phyloP scores from a whole-genome alignment of 37 sponge, comb jelly and placozoan species.

The Spongia lamella region DNA sequence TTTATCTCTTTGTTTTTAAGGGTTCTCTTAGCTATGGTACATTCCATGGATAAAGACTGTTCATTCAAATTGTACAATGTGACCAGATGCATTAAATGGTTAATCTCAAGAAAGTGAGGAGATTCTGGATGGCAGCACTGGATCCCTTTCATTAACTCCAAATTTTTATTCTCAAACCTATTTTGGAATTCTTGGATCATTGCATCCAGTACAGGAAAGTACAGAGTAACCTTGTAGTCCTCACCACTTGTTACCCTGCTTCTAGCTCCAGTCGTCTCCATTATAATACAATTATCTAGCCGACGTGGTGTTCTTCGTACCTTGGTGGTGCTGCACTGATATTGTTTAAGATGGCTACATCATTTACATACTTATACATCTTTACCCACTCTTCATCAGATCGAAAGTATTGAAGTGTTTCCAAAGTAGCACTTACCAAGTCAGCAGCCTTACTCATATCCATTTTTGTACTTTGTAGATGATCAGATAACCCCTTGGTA shows the following conservation, averaged over 20 bases:
- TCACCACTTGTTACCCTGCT: neutral
- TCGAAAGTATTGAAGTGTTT: constrained; percentile 15
- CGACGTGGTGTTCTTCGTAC: constrained; percentile 14
- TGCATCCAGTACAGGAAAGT: constrained; percentile 28
- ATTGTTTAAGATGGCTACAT: constrained; percentile 21
- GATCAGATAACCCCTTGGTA: constrained; percentile 57
- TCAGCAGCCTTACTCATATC: constrained; percentile 41
- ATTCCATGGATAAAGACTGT: too few relatives aligned
- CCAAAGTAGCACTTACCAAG: constrained; percentile 25
- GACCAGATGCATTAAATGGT: too few relatives aligned
- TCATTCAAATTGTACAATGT: too few relatives aligned
- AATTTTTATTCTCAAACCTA: too few relatives aligned
- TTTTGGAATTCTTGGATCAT: too few relatives aligned
- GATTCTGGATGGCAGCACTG: too few relatives aligned
- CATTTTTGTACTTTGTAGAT: constrained; percentile 41
- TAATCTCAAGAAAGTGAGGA: too few relatives aligned
- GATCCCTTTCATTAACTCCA: too few relatives aligned
- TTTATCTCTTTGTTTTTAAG: too few relatives aligned
- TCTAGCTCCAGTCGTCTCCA: constrained; percentile 33
- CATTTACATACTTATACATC: constrained; percentile 34
- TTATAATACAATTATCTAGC: constrained; percentile 18
- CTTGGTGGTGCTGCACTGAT: constrained; percentile 29
- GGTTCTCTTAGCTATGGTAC: too few relatives aligned
- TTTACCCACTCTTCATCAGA: constrained; percentile 44
- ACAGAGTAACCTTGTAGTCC: constrained; percentile 8